Base-by-base conservation (phyloP, 2,797 vertebrate genomes). In the Numenius phaeopus region DNA sequence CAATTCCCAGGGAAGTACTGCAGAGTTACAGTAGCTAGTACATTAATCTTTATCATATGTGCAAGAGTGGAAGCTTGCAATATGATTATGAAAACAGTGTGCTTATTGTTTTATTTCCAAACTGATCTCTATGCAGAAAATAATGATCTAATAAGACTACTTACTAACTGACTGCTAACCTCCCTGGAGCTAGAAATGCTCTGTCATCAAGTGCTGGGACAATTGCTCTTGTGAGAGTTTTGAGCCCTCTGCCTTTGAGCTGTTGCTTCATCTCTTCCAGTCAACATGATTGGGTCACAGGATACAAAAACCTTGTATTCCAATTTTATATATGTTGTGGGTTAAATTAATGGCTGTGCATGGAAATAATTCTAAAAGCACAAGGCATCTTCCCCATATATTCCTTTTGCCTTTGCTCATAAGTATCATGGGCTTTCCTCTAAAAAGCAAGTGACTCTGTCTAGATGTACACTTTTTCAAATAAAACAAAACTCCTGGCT, bases 41-140 rank as follows among this genome's bases (percentile, higher is more conserved):
- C 44, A 80, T 94, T 95, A 85, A 94, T 96, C 83, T 96, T 89
- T 80, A 95, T 90, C 88, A 32, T 84, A 95, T 69, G 81, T 80
- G 39, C 52, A 80, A 82, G 71, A 75, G 23, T 58, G 34, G 71
- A 94, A 93, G 57, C 61, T 83, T 87, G 69, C 59, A 89, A 87
- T 9, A 37, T 57, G 81, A 83, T 85, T 87, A 92, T 44, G 67
- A 87, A 92, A 94, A 87, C 17, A 67, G 32, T 75, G 7, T 57
- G 26, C 39, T 77, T 87, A 62, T 50, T 92, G 32, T 55, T 93
- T 87, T 86, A 52, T 93, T 94, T 94, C 65, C 75, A 91, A 92
- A 90, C 32, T 37, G 52, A 80, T 92, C 44, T 90, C 52, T 83
- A 5, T 61, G 46, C 27, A 89, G 92, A 87, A 94, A 93, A 80